Base-by-base conservation (phyloP, 2,797 vertebrate species). In the Acomys russatus region DNA sequence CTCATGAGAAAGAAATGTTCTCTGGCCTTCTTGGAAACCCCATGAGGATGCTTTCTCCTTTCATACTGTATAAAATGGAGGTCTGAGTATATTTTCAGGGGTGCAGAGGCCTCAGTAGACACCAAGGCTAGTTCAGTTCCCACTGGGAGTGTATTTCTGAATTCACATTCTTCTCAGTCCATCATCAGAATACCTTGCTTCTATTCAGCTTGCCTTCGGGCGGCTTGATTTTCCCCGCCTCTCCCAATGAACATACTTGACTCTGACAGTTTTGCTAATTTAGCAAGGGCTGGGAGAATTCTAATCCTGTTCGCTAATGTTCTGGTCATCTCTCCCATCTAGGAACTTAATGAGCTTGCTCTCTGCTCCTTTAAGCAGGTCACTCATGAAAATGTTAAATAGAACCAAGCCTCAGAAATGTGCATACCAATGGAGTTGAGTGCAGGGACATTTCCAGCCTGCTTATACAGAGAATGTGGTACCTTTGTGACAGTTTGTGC, bases 261-360 rank as follows among this genome's bases (percentile, higher is more conserved):
- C 61, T 90, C 92, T 91, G 95, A 94, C 83, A 79, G 94, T 95
- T 96, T 97, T 94, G 92, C 86, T 97, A 92, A 96, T 96, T 96
- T 95, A 96, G 80, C 59, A 79, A 94, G 77, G 79, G 12, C 83
- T 71, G 38, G 54, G 88, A 80, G 95, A 96, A 92, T 95, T 97
- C 96, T 96, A 92, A 90, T 97, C 68, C 84, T 84, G 68, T 78
- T 96, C 89, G 49, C 74, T 95, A 90, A 93, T 91, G 84, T 95
- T 96, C 89, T 96, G 94, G 80, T 88, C 91, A 90, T 94, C 94
- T 79, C 51, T 92, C 66, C 59, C 82, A 91, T 96, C 94, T 88
- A 96, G 86, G 89, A 96, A 94, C 77, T 97, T 97, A 97, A 97
- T 96, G 94, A 96, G 90, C 84, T 97, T 94, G 94, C 94, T 97